These are phyloP conservation scores for Rhizomys pruinosus DNA, from an alignment of 2,113 vertebrate species.

Conservation along the genomic window DNA sequence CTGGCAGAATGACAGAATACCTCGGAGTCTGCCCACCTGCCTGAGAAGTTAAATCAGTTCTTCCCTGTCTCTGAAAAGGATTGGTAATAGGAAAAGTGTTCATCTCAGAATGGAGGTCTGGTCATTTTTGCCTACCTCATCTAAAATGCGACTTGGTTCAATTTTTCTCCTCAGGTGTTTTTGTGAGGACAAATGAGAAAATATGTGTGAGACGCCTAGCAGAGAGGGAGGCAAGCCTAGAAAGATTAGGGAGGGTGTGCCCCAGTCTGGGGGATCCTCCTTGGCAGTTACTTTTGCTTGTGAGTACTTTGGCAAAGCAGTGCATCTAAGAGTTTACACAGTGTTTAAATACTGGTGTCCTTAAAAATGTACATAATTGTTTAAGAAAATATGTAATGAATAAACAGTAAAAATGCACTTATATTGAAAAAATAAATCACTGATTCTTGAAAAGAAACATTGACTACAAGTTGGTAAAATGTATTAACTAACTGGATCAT, in stretches of 20 bases:
- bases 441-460: neutral
- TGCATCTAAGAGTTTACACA: neutral
- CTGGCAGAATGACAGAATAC: neutral
- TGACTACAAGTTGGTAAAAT: neutral
- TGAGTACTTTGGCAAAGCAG: no score
- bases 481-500: neutral
- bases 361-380: neutral
- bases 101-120: neutral
- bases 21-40: neutral
- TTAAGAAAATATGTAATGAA: neutral
- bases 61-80: neutral
- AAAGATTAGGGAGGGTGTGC: neutral
- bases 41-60: constrained; percentile 17
- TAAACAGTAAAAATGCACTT: neutral
- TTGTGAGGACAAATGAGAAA: constrained; percentile 27
- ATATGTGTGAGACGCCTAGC: neutral
- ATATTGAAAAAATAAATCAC: neutral
- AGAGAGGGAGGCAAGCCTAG: neutral
- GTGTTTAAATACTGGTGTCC: neutral
- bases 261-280: no score
- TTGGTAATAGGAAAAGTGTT: neutral
- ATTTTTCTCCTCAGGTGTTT: neutral
- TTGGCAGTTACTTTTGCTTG: no score
- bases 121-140: neutral
- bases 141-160: neutral